Evolutionary conservation across 2,113 vertebrate genomes (phyloP), one percentile per base, ranked within the genome.

Genomic region (Dendrocopos noguchii): DNA sequence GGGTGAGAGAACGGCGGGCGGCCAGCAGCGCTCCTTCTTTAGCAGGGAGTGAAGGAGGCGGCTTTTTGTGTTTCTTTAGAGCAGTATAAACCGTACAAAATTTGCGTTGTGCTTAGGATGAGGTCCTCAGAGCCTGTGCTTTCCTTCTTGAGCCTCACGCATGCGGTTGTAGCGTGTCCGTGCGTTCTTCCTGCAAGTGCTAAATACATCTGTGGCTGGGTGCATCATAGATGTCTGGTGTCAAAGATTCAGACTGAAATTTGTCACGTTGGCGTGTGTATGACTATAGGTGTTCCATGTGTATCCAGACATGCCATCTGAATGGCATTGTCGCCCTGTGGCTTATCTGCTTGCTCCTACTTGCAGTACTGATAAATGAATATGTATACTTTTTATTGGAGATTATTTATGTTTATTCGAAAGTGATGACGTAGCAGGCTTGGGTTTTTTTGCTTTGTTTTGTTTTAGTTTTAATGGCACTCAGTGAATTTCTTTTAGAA

Each of bases 11-110:
- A 8, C 19, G 55, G 15, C 36, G 27, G 42, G 12, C 6, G 29
- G 31, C 56, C 29, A 1, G 39, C 39, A 42, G 44, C 46, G 7
- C 28, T 9, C 9, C 22, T n/a, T 31, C 12, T n/a, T 64, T 65
- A 59, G 61, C 20, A 20, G 31, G 31, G 8, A 16, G 11, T 2
- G 25, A 36, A 39, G 63, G 11, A 21, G 47, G 10, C 6, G 16
- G 64, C n/a, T 64, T 42, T 46, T 55, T 50, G 24, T 47, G 44
- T 21, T 13, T n/a, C 29, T 75, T 68, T 33, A 20, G 4, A 72
- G 44, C 25, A 0, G 5, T 10, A 1, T 42, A 7, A 79, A 12
- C 53, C 22, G 0, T 17, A 6, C 8, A 39, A 27, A 36, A 67
- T 24, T 33, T n/a, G 33, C 10, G 1, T 27, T 25, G 18, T 64